Base-by-base conservation (phyloP, 2,113 vertebrate genomes). In the Rhegmatorhina hoffmannsi region DNA sequence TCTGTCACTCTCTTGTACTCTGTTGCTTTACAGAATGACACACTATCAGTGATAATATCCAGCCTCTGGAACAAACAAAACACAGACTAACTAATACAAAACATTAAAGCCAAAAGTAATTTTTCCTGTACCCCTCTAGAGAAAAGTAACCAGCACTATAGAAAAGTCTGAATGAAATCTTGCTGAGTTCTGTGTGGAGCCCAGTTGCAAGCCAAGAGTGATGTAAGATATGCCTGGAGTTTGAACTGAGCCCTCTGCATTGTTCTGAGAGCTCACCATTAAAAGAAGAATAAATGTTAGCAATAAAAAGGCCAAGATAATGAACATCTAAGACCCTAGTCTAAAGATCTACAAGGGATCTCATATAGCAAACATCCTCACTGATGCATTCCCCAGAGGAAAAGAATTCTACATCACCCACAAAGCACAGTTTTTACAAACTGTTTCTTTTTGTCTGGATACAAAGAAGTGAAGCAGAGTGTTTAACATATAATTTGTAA, bases 151-250 rank as follows among this genome's bases (percentile, higher is more conserved):
- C 31, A 73, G 31, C 26, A 7, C 58, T 78, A 63, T 6, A 70
- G 76, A 84, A 95, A 94, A 77, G 6, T 26, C 64, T 86, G 40
- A 92, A 52, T 33, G 67, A 94, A 84, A 80, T 66, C 46, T 85
- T 78, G 67, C 79, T 4, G 47, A 40, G 38, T 81, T 88, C 50
- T 81, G 52, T 26, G 26, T 36, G 47, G 25, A 95, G 82, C n/a
- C 20, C 55, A 78, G 29, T 34, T 86, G 64, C 81, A 95, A 94
- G 83, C 59, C 80, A 80, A 40, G 44, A 74, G 40, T 33, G 40
- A 77, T 70, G 33, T 23, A 83, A 88, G 73, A 58, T 81, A 80
- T 92, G 47, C 38, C 70, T 86, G 68, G 66, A 84, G 76, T 89
- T 89, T 50, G n/a, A 87, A 82, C 40, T 12, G 26, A 92, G 31